Percentiles rank a stretch among this genome's conserved stretches.
Conservation (phyloP, 2,113 vertebrate genomes). For the Gadus macrocephalus region DNA sequence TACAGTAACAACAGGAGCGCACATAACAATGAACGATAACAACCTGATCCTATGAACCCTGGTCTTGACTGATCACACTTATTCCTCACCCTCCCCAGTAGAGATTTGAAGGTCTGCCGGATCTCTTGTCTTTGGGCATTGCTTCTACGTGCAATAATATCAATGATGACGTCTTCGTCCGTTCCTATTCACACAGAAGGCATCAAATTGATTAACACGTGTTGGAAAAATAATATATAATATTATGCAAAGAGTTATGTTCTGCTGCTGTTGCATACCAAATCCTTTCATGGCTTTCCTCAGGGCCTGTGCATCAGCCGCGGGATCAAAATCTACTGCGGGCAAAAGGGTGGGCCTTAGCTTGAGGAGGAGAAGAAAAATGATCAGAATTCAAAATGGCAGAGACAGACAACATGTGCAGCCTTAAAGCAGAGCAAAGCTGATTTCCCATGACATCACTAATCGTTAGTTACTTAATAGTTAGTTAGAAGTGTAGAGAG, state of each 20-base stretch:
- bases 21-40: background rate
- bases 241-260: background rate
- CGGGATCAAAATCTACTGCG: conserved; percentile 71
- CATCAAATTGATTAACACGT: too few relatives aligned
- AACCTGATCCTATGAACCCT: too few relatives aligned
- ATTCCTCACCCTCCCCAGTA: conserved; percentile 84
- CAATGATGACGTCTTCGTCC: conserved; percentile 85
- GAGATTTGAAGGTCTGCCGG: conserved; percentile 87
- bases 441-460: background rate
- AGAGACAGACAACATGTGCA: background rate
- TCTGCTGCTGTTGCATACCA: conserved; percentile 65
- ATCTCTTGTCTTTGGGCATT: conserved; percentile 92
- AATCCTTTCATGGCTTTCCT: conserved; percentile 98
- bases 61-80: too few relatives aligned
- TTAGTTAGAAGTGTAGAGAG: background rate
- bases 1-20: background rate
- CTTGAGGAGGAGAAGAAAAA: conserved; percentile 53
- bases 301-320: conserved; percentile 83
- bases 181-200: conserved; percentile 74
- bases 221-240: background rate
- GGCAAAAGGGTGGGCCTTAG: conserved; percentile 79
- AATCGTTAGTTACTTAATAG: background rate
- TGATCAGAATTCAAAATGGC: conserved; percentile 3
- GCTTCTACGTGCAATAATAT: conserved; percentile 83
- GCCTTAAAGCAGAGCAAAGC: background rate